Base-by-base conservation (phyloP, 2,797 vertebrate genomes). In the Leucoraja ocellata region DNA sequence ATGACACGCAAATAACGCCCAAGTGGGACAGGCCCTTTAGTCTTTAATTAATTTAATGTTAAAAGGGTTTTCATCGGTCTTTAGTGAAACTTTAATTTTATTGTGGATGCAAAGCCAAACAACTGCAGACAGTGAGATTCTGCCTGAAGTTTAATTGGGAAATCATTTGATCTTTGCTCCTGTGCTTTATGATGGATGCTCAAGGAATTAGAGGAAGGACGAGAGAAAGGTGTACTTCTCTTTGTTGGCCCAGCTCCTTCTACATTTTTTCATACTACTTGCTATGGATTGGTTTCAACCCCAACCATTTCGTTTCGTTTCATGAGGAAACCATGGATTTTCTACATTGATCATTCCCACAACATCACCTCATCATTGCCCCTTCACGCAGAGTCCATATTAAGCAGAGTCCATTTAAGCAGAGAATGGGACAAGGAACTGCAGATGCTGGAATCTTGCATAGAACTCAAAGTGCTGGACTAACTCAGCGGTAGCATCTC, bases 111-210 rank as follows among this genome's bases (percentile, higher is more conserved):
- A 65, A n/a, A 61, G 28, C 13, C 11, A 32, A 63, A 86, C 13
- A 36, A 68, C 32, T 68, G 21, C 63, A 88, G 36, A 36, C 32
- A 68, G 16, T 16, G 68, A 36, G 32, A 28, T 88, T 68, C 63
- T 68, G 84, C 63, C 18, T 18, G 32, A 36, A 14, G n/a, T 21
- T 36, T 36, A 68, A 68, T 65, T 32, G 16, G 4, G n/a, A 68
- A 88, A 68, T 63, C n/a, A 88, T 88, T 88, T 88, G 84, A 88
- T 88, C 63, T 36, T 32, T 88, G 63, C n/a, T n/a, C 46, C 58
- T 13, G 13, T n/a, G 25, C 2, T 68, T 65, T 36, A 88, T 21
- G 32, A 36, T 21, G 84, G n/a, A 68, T 10, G 16, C 32, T 32
- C n/a, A 68, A n/a, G 28, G 25, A 61, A 84, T 11, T 11, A 84